These are phyloP conservation scores for Drosophila trapezifrons DNA, from an alignment of 1,140 invertebrate species.

Conservation along the genomic window DNA sequence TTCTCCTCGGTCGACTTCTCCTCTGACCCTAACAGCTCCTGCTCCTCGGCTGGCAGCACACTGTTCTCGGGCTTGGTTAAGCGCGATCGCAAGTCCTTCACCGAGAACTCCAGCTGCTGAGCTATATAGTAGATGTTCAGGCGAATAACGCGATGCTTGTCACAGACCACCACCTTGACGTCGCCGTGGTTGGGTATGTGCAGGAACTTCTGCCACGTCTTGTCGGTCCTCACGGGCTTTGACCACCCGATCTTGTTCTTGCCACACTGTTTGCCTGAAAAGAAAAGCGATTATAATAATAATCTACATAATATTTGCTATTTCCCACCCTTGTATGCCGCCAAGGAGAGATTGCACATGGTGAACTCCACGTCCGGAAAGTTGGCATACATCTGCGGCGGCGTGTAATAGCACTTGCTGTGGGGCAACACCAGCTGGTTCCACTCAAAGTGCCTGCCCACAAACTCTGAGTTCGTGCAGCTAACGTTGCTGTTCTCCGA, in stretches of 20 bases:
- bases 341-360: slow-evolving; percentile 76
- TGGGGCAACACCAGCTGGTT: slow-evolving; percentile 63
- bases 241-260: slow-evolving; percentile 84
- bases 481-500: slow-evolving; percentile 75
- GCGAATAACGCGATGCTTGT: slow-evolving; percentile 74
- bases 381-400: slow-evolving; percentile 74
- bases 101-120: slow-evolving; percentile 77
- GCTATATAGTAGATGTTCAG: slow-evolving; percentile 78
- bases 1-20: too few relatives aligned
- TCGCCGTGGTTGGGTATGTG: slow-evolving; percentile 88
- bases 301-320: background rate
- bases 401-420: slow-evolving; percentile 77
- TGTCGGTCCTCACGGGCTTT: slow-evolving; percentile 83
- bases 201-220: slow-evolving; percentile 88
- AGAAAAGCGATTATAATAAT: background rate
- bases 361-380: slow-evolving; percentile 81
- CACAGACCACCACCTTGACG: slow-evolving; percentile 88
- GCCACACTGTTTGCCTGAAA: slow-evolving; percentile 24
- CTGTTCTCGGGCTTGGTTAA: slow-evolving; percentile 51
- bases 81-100: slow-evolving; percentile 77
- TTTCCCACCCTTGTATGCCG: slow-evolving; percentile 54
- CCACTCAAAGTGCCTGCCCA: slow-evolving; percentile 78
- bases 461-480: slow-evolving; percentile 68
- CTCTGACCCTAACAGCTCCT: background rate
- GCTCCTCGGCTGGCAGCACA: background rate